These are phyloP conservation scores for Solea solea DNA, from an alignment of 2,113 vertebrate genomes.

Conservation along the genomic window DNA sequence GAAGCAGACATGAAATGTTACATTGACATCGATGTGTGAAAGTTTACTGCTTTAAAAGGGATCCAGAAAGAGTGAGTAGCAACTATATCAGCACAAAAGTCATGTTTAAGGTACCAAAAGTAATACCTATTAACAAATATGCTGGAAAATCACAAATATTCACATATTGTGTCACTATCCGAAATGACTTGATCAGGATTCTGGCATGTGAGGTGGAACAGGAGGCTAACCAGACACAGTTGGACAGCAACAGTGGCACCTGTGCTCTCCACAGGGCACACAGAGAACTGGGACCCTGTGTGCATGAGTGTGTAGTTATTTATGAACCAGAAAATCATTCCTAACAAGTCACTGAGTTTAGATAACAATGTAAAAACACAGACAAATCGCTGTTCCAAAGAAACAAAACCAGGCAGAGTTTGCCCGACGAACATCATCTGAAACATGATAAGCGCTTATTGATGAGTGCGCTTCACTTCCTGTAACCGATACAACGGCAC, in stretches of 20 bases:
- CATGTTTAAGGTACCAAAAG: background rate
- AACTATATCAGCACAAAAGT: background rate
- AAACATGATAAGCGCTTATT: slow-evolving; percentile 59
- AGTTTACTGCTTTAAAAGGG: background rate
- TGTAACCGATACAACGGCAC: slow-evolving; percentile 54
- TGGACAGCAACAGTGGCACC: slow-evolving; percentile 41
- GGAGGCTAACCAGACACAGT: slow-evolving; percentile 49
- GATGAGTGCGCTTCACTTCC: slow-evolving; percentile 51
- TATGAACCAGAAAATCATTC: background rate
- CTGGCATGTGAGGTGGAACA: slow-evolving; percentile 48
- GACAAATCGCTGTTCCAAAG: slow-evolving; percentile 12
- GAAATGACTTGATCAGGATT: slow-evolving; percentile 45
- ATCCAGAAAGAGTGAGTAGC: background rate
- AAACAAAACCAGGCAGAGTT: slow-evolving; percentile 16
- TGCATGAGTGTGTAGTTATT: background rate
- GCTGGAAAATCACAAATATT: slow-evolving; percentile 10
- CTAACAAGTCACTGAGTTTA: background rate
- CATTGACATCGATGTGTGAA: background rate
- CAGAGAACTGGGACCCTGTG: background rate
- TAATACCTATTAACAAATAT: background rate
- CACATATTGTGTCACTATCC: slow-evolving; percentile 20
- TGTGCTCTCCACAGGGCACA: slow-evolving; percentile 35
- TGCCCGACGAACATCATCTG: slow-evolving; percentile 28
- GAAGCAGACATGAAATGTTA: too few species aligned
- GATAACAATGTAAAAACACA: background rate